phyloP scores from a whole-genome alignment of 2,888 invertebrate species.

The Cordilura impudica region DNA sequence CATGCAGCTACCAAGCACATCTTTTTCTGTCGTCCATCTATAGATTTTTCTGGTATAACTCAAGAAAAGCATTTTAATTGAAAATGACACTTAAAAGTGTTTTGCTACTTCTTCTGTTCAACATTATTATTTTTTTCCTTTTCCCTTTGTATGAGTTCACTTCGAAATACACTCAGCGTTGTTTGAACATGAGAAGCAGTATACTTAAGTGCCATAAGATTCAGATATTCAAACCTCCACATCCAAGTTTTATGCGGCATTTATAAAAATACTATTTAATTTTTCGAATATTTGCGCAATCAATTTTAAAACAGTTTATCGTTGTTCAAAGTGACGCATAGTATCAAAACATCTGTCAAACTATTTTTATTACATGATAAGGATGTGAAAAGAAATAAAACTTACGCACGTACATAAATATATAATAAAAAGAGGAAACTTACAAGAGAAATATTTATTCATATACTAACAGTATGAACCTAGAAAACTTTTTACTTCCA shows the following conservation, averaged over 20 bases:
- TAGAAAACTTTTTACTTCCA: constrained; percentile 33
- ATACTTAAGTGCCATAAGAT: no score
- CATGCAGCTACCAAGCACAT: not conserved
- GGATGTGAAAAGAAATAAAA: not conserved
- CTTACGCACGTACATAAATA: constrained; percentile 24
- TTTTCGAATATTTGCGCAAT: not conserved
- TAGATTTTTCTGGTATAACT: constrained; percentile 65
- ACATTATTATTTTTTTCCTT: constrained; percentile 7
- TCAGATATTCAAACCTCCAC: no score
- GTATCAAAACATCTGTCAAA: constrained; percentile 8
- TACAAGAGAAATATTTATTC: constrained; percentile 53
- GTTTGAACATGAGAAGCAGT: not conserved
- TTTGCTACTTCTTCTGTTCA: no score
- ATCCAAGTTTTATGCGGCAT: no score
- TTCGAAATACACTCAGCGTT: not conserved
- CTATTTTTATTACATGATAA: not conserved
- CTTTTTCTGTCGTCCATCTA: not conserved
- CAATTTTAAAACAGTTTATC: not conserved
- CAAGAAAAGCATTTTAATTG: constrained; percentile 74
- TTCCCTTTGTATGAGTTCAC: not conserved
- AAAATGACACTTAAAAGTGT: constrained; percentile 74
- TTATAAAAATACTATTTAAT: not conserved
- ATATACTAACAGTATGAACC: constrained; percentile 42
- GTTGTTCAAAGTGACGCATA: not conserved
- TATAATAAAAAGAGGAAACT: constrained; percentile 50